Evolutionary conservation across 1,140 invertebrate genomes (phyloP), one percentile per base, ranked within the genome.

Genomic region (Pomacea maculata): DNA sequence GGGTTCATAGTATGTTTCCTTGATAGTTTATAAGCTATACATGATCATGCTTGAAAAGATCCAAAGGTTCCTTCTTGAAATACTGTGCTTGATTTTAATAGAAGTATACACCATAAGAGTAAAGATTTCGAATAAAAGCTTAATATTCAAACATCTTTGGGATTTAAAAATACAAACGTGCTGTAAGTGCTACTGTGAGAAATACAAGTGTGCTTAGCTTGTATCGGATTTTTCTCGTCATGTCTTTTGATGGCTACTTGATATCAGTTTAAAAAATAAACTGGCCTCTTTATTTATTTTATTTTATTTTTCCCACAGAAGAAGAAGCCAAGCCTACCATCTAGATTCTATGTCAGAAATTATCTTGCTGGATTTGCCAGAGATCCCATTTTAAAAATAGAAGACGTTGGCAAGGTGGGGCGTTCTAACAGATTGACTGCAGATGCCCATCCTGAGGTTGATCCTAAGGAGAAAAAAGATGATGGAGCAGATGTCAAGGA

Each of bases 331-430:
- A 89, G 94, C 3, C 94, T 96, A 91, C 96, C 96, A 19, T 97
- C 96, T 0, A 94, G 95, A 83, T 94, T 95, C 89, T 97, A 96
- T 86, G 95, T 97, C 45, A 95, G 94, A 85, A 95, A 94, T 21
- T 98, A 97, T 89, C 95, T 97, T 87, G 93, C 93, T 73, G 95
- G 96, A n/a, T 98, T 97, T 90, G 93, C 94, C 77, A 94, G 95
- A 84, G 96, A 97, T 92, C 96, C 96, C 10, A 93, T 96, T 14
- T 29, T 85, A 8, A 73, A 80, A 29, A n/a, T 78, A 54, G 67
- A 25, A 75, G 79, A 68, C 72, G 54, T 75, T 57, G 81, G 81
- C 64, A 82, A 82, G 19, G 72, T 65, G 15, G 78, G 78, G 14
- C 57, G 11, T 61, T 11, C 11, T 61, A 17, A 61, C 15, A 61